Evolutionary conservation across 2,113 vertebrate genomes (phyloP).

Genomic region (Pollimyrus isidori): DNA sequence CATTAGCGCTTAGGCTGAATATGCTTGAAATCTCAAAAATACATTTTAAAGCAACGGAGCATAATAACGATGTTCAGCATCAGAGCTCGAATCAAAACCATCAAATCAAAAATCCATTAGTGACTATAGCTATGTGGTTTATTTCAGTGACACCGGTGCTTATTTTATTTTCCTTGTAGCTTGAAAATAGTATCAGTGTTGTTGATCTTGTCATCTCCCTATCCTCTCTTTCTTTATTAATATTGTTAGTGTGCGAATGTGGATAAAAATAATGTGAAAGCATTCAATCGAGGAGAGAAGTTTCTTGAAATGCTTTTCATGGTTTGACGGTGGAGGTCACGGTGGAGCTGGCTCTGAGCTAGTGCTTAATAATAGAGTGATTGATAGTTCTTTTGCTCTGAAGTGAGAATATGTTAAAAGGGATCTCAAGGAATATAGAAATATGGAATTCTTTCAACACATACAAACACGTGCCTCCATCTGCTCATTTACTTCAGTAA

Average conservation of each 20-base stretch:
- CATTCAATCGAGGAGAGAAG: background rate
- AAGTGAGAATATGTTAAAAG: background rate
- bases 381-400: background rate
- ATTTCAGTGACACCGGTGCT: background rate
- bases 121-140: background rate
- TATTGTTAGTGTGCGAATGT: background rate
- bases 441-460: background rate
- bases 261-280: background rate
- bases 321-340: background rate
- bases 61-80: background rate
- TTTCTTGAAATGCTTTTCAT: background rate
- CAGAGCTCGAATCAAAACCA: background rate
- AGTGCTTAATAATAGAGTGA: background rate
- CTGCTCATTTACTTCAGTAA: background rate
- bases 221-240: background rate
- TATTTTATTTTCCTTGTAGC: background rate
- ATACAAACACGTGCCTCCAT: background rate
- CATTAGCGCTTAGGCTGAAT: constrained; percentile 25
- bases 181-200: background rate
- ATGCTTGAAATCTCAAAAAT: constrained; percentile 35
- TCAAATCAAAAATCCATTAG: constrained; percentile 12
- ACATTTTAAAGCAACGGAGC: constrained; percentile 23
- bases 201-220: background rate
- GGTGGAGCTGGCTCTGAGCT: background rate
- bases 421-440: background rate